A percentile compares a stretch with the other conserved stretches of the same genome.
Evolutionary conservation across 2,797 vertebrate species (phyloP).

Genomic region (Pangasius sanitwongsei): DNA sequence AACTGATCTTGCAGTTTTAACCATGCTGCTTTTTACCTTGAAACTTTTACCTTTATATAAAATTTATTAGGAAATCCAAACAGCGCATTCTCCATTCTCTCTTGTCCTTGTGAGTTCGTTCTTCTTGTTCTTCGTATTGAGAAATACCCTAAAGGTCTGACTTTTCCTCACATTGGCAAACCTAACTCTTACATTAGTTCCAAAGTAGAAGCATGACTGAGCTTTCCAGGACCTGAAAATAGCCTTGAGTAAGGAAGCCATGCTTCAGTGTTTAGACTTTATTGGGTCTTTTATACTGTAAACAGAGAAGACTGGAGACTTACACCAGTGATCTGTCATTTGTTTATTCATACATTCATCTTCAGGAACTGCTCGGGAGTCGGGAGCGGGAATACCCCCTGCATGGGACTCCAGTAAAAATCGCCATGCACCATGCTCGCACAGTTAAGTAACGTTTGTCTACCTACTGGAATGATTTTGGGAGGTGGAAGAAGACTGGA

Average conservation of each 20-base stretch:
- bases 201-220: not conserved
- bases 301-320: not conserved
- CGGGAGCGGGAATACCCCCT: not conserved
- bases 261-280: not conserved
- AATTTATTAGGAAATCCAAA: not conserved
- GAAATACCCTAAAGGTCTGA: not conserved
- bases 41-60: not conserved
- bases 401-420: too few relatives aligned
- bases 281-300: not conserved
- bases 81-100: not conserved
- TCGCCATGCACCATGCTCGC: too few relatives aligned
- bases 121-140: not conserved
- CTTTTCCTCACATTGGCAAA: not conserved
- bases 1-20: not conserved
- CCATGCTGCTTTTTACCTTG: not conserved
- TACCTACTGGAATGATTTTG: not conserved
- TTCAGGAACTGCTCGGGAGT: not conserved
- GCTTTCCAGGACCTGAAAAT: slow-evolving; percentile 4
- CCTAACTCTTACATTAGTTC: not conserved
- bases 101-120: not conserved
- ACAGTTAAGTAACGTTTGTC: not conserved
- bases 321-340: not conserved
- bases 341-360: not conserved
- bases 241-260: not conserved
- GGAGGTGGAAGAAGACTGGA: not conserved